Percentiles rank a stretch among this genome's conserved stretches.
phyloP scores from a whole-genome alignment of 2,797 vertebrate species.

The Squalus acanthias region DNA sequence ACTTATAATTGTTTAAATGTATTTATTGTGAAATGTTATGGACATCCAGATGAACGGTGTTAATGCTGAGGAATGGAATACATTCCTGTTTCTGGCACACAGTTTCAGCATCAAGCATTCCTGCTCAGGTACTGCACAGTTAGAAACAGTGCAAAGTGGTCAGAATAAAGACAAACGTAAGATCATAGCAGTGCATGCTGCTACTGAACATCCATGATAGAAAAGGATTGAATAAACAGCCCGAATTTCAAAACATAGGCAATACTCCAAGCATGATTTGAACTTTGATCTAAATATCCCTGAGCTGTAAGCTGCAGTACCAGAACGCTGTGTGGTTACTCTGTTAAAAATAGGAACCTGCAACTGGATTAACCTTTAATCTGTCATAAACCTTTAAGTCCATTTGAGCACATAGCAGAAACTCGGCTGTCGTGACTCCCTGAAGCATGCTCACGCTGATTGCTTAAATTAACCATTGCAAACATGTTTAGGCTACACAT shows the following conservation, averaged over 20 bases:
- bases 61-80: not conserved
- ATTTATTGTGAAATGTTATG: not conserved
- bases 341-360: not conserved
- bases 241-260: not conserved
- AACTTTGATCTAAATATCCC: not conserved
- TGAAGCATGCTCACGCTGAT: not conserved
- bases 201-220: not conserved
- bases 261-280: not conserved
- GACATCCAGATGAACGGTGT: not conserved
- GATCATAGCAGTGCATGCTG: not conserved
- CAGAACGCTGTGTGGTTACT: not conserved
- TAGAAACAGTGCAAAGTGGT: not conserved
- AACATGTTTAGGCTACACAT: not conserved
- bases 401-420: not conserved
- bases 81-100: not conserved
- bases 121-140: not conserved
- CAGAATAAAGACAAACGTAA: not conserved
- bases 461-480: not conserved
- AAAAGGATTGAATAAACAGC: not conserved
- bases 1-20: not conserved
- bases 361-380: not conserved
- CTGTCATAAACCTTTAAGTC: not conserved
- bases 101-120: not conserved
- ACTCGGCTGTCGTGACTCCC: not conserved
- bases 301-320: not conserved